Percentiles rank a stretch among this genome's conserved stretches.
Conservation (phyloP, 2,888 invertebrate species). For the Drosophila anceps region DNA sequence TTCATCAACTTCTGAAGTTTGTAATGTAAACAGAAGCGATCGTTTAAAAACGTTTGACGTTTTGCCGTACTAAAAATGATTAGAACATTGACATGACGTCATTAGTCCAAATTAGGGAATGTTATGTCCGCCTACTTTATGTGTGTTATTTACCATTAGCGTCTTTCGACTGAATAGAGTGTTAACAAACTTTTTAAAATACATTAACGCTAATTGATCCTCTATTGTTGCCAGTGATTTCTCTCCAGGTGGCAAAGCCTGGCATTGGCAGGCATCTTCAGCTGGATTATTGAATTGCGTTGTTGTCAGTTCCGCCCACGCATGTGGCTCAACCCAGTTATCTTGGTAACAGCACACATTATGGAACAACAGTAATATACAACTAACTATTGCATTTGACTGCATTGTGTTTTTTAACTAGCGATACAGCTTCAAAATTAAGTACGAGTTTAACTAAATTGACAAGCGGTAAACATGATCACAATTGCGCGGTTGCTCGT, state of each 20-base stretch:
- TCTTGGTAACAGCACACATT: slow-evolving; percentile 56
- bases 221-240: slow-evolving; percentile 45
- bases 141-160: slow-evolving; percentile 73
- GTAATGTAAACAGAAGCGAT: slow-evolving; percentile 67
- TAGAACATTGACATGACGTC: slow-evolving; percentile 51
- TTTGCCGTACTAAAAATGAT: slow-evolving; percentile 63
- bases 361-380: slow-evolving; percentile 50
- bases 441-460: slow-evolving; percentile 6
- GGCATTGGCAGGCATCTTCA: slow-evolving; percentile 40
- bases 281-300: neutral
- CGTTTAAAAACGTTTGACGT: slow-evolving; percentile 53
- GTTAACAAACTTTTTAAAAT: slow-evolving; percentile 79
- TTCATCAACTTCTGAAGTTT: slow-evolving; percentile 66
- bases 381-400: slow-evolving; percentile 44
- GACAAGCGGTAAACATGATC: slow-evolving; percentile 36
- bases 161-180: slow-evolving; percentile 65
- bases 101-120: slow-evolving; percentile 22
- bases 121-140: slow-evolving; percentile 17
- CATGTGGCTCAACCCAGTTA: slow-evolving; percentile 53
- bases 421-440: slow-evolving; percentile 7
- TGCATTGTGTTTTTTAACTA: slow-evolving; percentile 45
- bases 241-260: slow-evolving; percentile 8
- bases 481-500: slow-evolving; percentile 41
- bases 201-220: slow-evolving; percentile 70
- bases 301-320: slow-evolving; percentile 45